These are phyloP conservation scores for Drosophila fuyamai DNA, from an alignment of 1,140 invertebrate genomes.

Conservation along the genomic window DNA sequence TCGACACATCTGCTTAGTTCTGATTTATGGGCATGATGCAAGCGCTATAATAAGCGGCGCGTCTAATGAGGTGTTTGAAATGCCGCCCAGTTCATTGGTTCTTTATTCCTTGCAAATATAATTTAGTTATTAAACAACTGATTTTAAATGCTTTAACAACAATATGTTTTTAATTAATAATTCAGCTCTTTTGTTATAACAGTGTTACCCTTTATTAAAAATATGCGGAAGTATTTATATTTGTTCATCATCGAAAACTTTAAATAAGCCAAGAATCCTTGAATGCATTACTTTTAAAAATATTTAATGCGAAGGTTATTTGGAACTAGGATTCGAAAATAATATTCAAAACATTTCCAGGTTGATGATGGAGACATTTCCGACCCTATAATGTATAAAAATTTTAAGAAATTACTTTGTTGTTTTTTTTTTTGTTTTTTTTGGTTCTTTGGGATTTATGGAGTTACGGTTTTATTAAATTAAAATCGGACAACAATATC, in stretches of 20 bases:
- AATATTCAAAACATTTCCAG: neutral
- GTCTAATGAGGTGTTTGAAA: conserved; percentile 44
- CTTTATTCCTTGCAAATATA: neutral
- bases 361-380: no score
- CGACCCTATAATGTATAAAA: no score
- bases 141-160: neutral
- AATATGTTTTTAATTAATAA: neutral
- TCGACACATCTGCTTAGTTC: conserved; percentile 47
- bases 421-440: no score
- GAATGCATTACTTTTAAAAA: neutral
- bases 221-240: neutral
- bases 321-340: neutral
- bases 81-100: conserved; percentile 25
- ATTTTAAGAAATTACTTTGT: no score
- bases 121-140: neutral
- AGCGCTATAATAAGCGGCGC: conserved; percentile 41
- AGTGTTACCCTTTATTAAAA: neutral
- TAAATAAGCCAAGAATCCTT: neutral
- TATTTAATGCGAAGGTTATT: neutral
- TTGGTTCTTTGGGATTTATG: no score
- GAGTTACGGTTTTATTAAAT: no score
- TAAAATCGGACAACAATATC: no score
- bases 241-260: neutral
- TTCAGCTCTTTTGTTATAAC: neutral
- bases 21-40: conserved; percentile 67